Base-by-base conservation (phyloP, 2,888 invertebrate species). In the Diarsia mendica region DNA sequence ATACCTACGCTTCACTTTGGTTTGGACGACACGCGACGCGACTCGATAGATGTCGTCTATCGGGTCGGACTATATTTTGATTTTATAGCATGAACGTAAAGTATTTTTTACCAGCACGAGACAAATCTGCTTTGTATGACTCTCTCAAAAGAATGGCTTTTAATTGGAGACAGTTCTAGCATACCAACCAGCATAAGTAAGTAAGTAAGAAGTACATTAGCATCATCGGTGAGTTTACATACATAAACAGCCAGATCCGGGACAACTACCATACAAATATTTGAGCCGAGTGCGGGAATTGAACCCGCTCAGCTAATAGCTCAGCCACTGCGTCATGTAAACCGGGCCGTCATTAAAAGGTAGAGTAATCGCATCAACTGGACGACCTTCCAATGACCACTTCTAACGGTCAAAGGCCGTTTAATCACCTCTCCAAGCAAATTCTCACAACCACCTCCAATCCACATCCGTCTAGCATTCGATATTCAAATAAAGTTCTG, bases 401-500 rank as follows among this genome's bases (percentile, higher is more conserved):
- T 15, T 18, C n/a, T n/a, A 15, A n/a, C 51, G 2, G 48, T 49
- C 73, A 60, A 46, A 49, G 4, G 13, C 15, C 39, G 15, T 48
- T 33, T 51, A 51, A 63, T 63, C 63, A 51, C 58, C 11, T 39
- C 18, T 8, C 0, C 2, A 68, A 69, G 53, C 18, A 65, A 65
- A 76, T 18, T 68, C 72, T 58, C 49, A 65, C 51, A 63, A 65
- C n/a, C 46, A 74, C 10, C 33, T n/a, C 55, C 11, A 64, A 70
- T 49, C 49, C 55, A 73, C 76, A 83, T 84, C 82, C 85, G 81
- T 73, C 69, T 73, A 73, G 18, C 55, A 81, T 72, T 81, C 72
- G 11, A 65, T 84, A 84, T 84, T 83, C 76, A 84, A 83, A 83
- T 82, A 82, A 71, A 75, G 66, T 79, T 67, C 71, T 10, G 3